A percentile compares a stretch with the other conserved stretches of the same genome.
Conservation (phyloP, 1,140 invertebrate genomes). For the Dinothrombium tinctorium region DNA sequence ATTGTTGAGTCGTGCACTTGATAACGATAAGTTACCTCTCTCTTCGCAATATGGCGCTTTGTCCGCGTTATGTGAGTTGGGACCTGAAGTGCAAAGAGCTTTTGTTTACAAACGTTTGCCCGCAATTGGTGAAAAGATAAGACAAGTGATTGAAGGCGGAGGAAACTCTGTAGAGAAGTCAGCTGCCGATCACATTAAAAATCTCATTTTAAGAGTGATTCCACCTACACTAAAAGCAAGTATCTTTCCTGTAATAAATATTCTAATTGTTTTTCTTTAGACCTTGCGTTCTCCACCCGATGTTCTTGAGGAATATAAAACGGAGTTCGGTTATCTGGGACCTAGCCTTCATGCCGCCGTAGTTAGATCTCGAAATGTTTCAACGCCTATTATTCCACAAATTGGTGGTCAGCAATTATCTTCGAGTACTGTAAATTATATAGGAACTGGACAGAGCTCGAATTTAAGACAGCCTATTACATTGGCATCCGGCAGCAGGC, state of each 20-base stretch:
- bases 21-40: slow-evolving; percentile 57
- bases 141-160: slow-evolving; percentile 39
- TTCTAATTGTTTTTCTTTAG: slow-evolving; percentile 6
- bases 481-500: too few species aligned
- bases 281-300: slow-evolving; percentile 47
- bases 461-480: too few species aligned
- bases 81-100: slow-evolving; percentile 40
- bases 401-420: too few species aligned
- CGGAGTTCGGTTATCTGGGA: slow-evolving; percentile 64
- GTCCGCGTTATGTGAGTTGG: slow-evolving; percentile 56
- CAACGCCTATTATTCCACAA: neutral
- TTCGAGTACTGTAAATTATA: too few species aligned
- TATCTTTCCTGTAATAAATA: neutral
- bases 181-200: slow-evolving; percentile 76
- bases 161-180: slow-evolving; percentile 52
- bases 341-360: slow-evolving; percentile 42
- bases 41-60: slow-evolving; percentile 82
- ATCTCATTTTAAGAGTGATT: slow-evolving; percentile 23
- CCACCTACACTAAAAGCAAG: slow-evolving; percentile 7
- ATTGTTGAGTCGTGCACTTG: slow-evolving; percentile 44
- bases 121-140: slow-evolving; percentile 56
- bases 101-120: slow-evolving; percentile 73
- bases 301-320: slow-evolving; percentile 59
- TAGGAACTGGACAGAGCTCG: too few species aligned
- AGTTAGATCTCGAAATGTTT: slow-evolving; percentile 15